These are phyloP conservation scores for Romanogobio albipinnatus DNA, from an alignment of 2,113 vertebrate species.

Conservation along the genomic window DNA sequence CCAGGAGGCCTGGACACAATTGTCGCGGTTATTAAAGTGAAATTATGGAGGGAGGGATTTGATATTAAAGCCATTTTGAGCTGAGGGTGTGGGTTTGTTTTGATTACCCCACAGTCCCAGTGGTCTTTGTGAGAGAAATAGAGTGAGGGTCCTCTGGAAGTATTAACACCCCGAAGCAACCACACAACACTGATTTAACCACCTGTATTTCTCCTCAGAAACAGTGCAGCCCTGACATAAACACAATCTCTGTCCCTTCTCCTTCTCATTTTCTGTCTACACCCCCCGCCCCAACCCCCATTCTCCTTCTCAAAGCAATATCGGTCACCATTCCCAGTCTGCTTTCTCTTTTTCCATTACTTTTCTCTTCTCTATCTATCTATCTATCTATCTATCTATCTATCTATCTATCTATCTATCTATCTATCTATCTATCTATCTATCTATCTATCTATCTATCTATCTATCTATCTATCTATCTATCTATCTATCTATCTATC, in stretches of 20 bases:
- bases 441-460: too few relatives aligned
- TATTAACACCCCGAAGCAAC: slow-evolving; percentile 33
- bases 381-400: too few relatives aligned
- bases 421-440: too few relatives aligned
- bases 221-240: slow-evolving; percentile 10
- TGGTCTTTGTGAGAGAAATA: slow-evolving; percentile 11
- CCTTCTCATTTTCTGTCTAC: slow-evolving; percentile 7
- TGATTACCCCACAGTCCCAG: slow-evolving; percentile 36
- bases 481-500: too few relatives aligned
- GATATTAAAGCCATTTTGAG: slow-evolving; percentile 51
- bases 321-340: background rate
- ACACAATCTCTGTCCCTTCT: slow-evolving; percentile 33
- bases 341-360: background rate
- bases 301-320: background rate
- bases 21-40: slow-evolving; percentile 42
- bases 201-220: slow-evolving; percentile 19
- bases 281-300: too few relatives aligned
- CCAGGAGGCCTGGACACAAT: slow-evolving; percentile 33
- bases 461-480: too few relatives aligned
- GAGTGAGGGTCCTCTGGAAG: slow-evolving; percentile 29
- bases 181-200: slow-evolving; percentile 35
- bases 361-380: background rate
- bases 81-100: slow-evolving; percentile 43
- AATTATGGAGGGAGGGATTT: slow-evolving; percentile 42
- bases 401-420: too few relatives aligned